Evolutionary conservation across 2,113 vertebrate genomes (phyloP).

Genomic region (Narcine bancroftii): DNA sequence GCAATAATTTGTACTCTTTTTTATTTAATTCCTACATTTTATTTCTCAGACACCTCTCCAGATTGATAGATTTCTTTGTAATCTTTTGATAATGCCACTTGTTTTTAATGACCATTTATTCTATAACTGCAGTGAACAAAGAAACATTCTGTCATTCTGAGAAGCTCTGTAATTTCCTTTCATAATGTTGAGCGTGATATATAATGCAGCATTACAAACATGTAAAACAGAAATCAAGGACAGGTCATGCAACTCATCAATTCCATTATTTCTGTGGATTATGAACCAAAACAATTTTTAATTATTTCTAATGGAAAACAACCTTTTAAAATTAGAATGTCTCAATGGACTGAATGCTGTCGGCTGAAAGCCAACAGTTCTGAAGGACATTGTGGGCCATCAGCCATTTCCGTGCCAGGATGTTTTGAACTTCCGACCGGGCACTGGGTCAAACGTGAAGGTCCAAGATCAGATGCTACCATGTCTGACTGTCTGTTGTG

Average conservation of each 20-base stretch:
- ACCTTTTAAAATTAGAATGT: not conserved
- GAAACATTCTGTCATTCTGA: not conserved
- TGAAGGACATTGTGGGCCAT: too few relatives aligned
- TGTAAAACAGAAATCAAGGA: not conserved
- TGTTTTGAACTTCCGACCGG: too few relatives aligned
- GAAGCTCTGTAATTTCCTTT: slow-evolving; percentile 20
- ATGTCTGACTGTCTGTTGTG: too few relatives aligned
- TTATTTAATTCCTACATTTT: slow-evolving; percentile 35
- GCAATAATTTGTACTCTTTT: slow-evolving; percentile 34
- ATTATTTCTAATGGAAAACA: not conserved
- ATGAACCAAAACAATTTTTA: slow-evolving; percentile 1
- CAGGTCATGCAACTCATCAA: not conserved
- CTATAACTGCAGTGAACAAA: not conserved
- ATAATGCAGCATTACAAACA: not conserved
- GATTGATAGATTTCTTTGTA: slow-evolving; percentile 21
- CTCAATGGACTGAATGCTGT: too few relatives aligned
- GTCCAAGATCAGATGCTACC: too few relatives aligned
- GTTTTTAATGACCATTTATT: slow-evolving; percentile 9
- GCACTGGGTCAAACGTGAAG: too few relatives aligned
- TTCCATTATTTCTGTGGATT: not conserved
- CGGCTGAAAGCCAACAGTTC: too few relatives aligned
- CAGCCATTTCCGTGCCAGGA: too few relatives aligned
- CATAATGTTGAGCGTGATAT: not conserved
- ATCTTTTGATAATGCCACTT: slow-evolving; percentile 11
- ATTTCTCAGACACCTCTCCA: slow-evolving; percentile 21